Evolutionary conservation across 2,113 vertebrate species (phyloP), one percentile per base, ranked within the genome.

Genomic region (Poicephalus gulielmi): DNA sequence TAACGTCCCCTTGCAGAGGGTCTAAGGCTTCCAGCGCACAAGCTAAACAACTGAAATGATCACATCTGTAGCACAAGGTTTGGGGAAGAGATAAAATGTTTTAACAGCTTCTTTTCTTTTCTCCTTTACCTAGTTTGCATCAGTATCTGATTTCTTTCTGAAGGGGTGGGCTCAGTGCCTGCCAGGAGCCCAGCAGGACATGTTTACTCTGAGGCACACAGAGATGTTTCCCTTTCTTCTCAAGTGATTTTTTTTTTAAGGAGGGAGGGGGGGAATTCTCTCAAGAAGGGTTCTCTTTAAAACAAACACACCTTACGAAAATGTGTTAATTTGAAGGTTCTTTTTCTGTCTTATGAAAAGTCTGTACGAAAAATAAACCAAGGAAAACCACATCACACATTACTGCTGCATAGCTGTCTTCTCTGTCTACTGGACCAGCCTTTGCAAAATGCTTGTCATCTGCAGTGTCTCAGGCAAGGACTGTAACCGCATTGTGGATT

Each of bases 51-150:
- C 84, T 77, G 80, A 87, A 93, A 94, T 55, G 59, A 84, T 92
- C 90, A 43, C 25, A 79, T 89, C 70, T 73, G 52, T 82, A 93
- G 80, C 77, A 80, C 71, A 59, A 68, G 11, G 59, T 27, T 81
- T 83, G 71, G 77, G 86, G 68, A 41, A 94, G 88, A 96, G 82
- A 78, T 94, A 88, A 95, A 98, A 97, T 99, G 98, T 99, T 99
- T 99, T 98, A 99, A 99, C 98, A 99, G 99, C 99, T 99, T 99
- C 94, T 90, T 88, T 97, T 98, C 97, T 95, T 97, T 94, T 95
- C 70, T 94, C 94, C 95, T 98, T 98, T 98, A 98, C 94, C 92
- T 96, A 96, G 96, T 97, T 98, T 95, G 95, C 97, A 97, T 98
- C 96, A 96, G 97, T 98, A 98, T 98, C 98, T 96, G 92, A 97